Evolutionary conservation across 2,797 vertebrate species (phyloP), one percentile per base, ranked within the genome.

Genomic region (Merluccius polli): DNA sequence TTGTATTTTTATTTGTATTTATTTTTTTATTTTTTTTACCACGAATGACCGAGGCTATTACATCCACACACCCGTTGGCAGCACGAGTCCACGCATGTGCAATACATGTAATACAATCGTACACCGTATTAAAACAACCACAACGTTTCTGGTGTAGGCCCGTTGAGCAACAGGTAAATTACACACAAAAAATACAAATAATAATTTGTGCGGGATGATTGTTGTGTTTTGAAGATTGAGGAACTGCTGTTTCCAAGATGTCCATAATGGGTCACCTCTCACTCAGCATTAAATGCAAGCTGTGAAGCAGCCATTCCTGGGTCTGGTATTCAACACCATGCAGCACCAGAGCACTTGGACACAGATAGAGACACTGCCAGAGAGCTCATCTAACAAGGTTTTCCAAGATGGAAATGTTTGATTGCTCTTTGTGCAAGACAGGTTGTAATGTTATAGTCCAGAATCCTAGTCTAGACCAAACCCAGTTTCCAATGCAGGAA

Each of bases 341-440:
- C 44, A 15, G 6, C 44, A n/a, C n/a, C n/a, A n/a, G n/a, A n/a
- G n/a, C 18, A 21, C 44, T 48, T 21, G 38, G 2, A 3, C 15
- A 48, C 16, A 16, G 15, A 18, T 18, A 16, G 44, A 82, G 77
- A 86, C 81, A 81, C 79, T 75, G 65, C 72, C 72, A 71, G 63
- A 24, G 4, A 48, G 9, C 21, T 71, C 70, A 33, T 79, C 75
- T 78, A 80, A 87, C 87, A 87, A 85, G 87, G 84, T 81, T 74
- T 78, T 76, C 68, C 85, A 88, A 89, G 85, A 87, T 31, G 11
- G 18, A 27, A 63, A 73, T 35, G 84, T 88, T 83, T 89, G 85
- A 86, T 87, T 89, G 83, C 85, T 86, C 85, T 89, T 82, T 89
- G 90, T 82, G 88, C 88, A 87, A 85, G 44, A 59, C 21, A 59